Evolutionary conservation across 2,797 vertebrate genomes (phyloP).

Genomic region (Hozukius guyotensis): DNA sequence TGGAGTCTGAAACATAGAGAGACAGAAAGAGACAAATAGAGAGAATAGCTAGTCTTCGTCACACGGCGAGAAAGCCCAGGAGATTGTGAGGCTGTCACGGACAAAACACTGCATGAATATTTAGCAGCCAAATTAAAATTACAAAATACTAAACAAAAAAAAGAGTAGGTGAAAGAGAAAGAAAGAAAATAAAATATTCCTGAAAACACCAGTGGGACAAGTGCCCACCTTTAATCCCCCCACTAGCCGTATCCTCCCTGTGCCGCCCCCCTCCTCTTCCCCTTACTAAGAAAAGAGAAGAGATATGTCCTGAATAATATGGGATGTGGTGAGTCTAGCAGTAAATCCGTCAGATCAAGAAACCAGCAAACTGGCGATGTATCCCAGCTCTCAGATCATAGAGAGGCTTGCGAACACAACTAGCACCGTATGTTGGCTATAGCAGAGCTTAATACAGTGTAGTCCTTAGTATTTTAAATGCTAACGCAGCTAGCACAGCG

Average conservation of each 20-base stretch:
- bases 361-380: constrained; percentile 40
- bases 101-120: constrained; percentile 85
- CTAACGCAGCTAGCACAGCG: background rate
- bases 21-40: constrained; percentile 68
- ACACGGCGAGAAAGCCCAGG: constrained; percentile 73
- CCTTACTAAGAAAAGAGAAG: constrained; percentile 50
- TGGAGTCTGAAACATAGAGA: constrained; percentile 49
- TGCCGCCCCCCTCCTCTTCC: constrained; percentile 28
- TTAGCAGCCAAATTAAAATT: constrained; percentile 82
- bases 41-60: constrained; percentile 71
- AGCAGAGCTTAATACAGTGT: background rate
- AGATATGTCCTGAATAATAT: constrained; percentile 66
- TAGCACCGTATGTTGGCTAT: constrained; percentile 11
- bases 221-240: constrained; percentile 68
- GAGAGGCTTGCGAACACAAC: constrained; percentile 24
- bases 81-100: constrained; percentile 79
- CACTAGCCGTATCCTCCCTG: constrained; percentile 45
- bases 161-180: constrained; percentile 66
- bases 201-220: constrained; percentile 77
- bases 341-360: constrained; percentile 67
- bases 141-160: constrained; percentile 80
- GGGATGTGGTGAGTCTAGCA: constrained; percentile 56
- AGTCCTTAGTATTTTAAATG: constrained; percentile 8
- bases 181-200: constrained; percentile 71
- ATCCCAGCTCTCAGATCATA: constrained; percentile 55